A percentile compares a stretch with the other conserved stretches of the same genome.
Evolutionary conservation across 2,797 vertebrate species (phyloP).

Genomic region (Clarias pachynema): DNA sequence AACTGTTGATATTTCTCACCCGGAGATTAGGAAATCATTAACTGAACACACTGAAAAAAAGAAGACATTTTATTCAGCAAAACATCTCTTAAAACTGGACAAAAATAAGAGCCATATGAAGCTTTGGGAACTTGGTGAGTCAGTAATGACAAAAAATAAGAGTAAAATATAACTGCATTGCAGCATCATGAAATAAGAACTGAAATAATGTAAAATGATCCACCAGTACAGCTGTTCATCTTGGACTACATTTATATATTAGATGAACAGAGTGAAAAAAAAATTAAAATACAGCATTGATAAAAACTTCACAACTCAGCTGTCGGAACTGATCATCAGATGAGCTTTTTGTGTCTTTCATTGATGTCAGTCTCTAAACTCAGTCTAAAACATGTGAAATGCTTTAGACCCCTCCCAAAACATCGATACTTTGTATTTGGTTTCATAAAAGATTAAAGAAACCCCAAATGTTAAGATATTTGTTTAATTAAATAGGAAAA

Average conservation of each 20-base stretch:
- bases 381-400: constrained; percentile 44
- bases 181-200: constrained; percentile 35
- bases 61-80: constrained; percentile 69
- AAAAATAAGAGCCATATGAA: constrained; percentile 62
- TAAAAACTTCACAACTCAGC: constrained; percentile 30
- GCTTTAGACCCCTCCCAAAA: constrained; percentile 18
- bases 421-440: constrained; percentile 33
- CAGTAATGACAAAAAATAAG: constrained; percentile 33
- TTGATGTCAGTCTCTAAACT: constrained; percentile 9
- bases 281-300: constrained; percentile 54
- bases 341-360: not conserved
- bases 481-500: constrained; percentile 56
- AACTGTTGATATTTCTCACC: not conserved
- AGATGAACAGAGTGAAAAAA: constrained; percentile 38
- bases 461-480: constrained; percentile 35
- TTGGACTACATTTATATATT: constrained; percentile 30
- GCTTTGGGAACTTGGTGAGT: constrained; percentile 40
- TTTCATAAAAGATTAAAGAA: constrained; percentile 48
- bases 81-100: constrained; percentile 62
- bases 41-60: constrained; percentile 63
- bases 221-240: constrained; percentile 43
- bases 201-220: constrained; percentile 38
- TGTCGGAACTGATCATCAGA: constrained; percentile 21
- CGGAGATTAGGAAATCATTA: constrained; percentile 15
- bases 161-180: constrained; percentile 27